A percentile compares a stretch with the other conserved stretches of the same genome.
Evolutionary conservation across 2,113 vertebrate species (phyloP).

Genomic region (Entosphenus tridentatus): DNA sequence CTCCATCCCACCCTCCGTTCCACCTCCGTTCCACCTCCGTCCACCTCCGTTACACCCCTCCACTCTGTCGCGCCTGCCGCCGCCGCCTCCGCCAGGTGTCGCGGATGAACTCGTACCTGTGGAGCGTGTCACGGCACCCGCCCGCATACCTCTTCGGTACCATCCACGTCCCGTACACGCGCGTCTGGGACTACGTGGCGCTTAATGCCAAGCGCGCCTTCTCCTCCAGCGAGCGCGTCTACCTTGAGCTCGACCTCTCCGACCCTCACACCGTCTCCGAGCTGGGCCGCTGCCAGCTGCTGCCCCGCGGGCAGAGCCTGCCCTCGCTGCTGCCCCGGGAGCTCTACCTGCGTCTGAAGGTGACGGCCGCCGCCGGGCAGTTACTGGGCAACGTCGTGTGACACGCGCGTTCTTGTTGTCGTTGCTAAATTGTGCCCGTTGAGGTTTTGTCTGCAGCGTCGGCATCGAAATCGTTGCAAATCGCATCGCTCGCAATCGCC

Average conservation of each 20-base stretch:
- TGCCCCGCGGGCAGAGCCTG: conserved; percentile 46
- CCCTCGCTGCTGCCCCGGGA: conserved; percentile 47
- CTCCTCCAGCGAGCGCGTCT: conserved; percentile 45
- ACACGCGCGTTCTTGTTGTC: no score
- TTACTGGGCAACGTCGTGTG: no score
- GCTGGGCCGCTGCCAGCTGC: conserved; percentile 48
- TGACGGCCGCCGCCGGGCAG: no score
- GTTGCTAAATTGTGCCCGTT: no score
- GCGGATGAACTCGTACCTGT: conserved; percentile 50
- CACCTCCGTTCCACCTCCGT: no score
- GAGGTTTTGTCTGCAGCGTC: no score
- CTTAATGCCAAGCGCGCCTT: conserved; percentile 61
- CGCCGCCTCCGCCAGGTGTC: no score
- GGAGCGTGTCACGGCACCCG: conserved; percentile 55
- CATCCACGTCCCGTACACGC: conserved; percentile 51
- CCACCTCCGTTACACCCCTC: no score
- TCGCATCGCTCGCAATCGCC: no score
- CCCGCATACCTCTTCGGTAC: conserved; percentile 62
- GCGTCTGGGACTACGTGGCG: conserved; percentile 58
- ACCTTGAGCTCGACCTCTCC: conserved; percentile 57
- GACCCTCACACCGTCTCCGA: conserved; percentile 49
- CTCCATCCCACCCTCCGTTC: no score
- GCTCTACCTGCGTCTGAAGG: conserved; percentile 39
- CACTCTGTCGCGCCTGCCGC: no score
- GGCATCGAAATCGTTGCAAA: no score